Evolutionary conservation across 2,888 invertebrate species (phyloP), one percentile per base, ranked within the genome.

Genomic region (Perithous albicinctus): DNA sequence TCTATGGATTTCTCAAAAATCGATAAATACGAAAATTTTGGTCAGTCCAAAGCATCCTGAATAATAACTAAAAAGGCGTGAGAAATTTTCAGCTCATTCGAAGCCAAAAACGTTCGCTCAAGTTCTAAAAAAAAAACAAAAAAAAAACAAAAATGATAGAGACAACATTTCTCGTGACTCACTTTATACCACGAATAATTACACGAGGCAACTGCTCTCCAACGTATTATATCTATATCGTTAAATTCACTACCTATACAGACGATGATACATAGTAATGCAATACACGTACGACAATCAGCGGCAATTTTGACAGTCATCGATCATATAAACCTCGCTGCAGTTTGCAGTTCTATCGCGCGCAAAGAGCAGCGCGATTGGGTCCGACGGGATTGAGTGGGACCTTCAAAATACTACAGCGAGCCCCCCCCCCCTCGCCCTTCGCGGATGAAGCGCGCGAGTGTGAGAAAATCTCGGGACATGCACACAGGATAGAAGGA

Each of bases 391-490:
- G 35, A 82, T 82, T 66, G 78, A 74, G 67, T 70, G 61, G 78
- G 66, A 75, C 70, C 78, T 75, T 78, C 70, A 78, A 82, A 75
- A 67, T 78, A n/a, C n/a, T n/a, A 66, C 70, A 76, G 66, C 29
- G 43, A 7, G 38, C 38, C 63, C 51, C 59, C 74, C 74, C 48
- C 85, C n/a, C 29, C 38, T 56, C 51, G 48, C 74, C 74, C 48
- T 85, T 29, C 29, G 54, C 84, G 82, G 84, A 78, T 72, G 48
- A 73, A 72, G 66, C 78, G 66, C 78, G 84, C 78, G 84, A 87
- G 86, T 86, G 87, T 87, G 87, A 87, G 87, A 87, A 87, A 86
- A 86, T 86, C 80, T 82, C 74, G 74, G 78, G 84, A 78, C 69
- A 69, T 78, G 81, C 80, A 78, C 72, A 64, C 78, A 69, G 77